Evolutionary conservation across 2,888 invertebrate genomes (phyloP), one percentile per base, ranked within the genome.

Genomic region (Copidosoma aretas): DNA sequence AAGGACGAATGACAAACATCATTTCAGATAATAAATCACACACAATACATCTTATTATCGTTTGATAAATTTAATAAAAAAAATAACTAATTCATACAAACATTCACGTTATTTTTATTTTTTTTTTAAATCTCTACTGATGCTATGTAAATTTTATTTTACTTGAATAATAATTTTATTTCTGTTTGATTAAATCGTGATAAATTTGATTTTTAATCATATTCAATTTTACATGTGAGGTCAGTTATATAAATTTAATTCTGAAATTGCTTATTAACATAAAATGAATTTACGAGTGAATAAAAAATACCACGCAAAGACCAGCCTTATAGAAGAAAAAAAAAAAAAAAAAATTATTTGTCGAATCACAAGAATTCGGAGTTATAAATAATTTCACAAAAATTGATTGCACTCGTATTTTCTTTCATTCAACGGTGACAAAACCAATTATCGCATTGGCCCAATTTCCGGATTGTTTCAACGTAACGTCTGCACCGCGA

Each of bases 51-150:
- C 54, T 67, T 62, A 49, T 64, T 67, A 71, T 68, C 68, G 54
- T 66, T 15, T 24, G 71, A 63, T 66, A 66, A 68, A 66, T 68
- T 71, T 71, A 68, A 71, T 71, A 60, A 64, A 66, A 71, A 68
- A 68, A 66, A 56, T 64, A 68, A 60, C 58, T 24, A 22, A 41
- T 68, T 68, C 66, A 64, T 62, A 32, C 59, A 62, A 63, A 64
- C 58, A 66, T 68, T 64, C 61, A 68, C 65, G 53, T 60, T 54
- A 46, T 39, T 56, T 67, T 15, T 17, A 56, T 24, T 60, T 53
- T 61, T 14, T 46, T 65, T 62, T 57, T 59, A 58, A 60, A 39
- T 65, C 32, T 22, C n/a, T n/a, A n/a, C n/a, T n/a, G n/a, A n/a
- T n/a, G n/a, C n/a, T n/a, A n/a, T n/a, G n/a, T n/a, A n/a, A n/a